These are phyloP conservation scores for Pentamera pediparva DNA, from an alignment of 53 echinoderm and acorn worm genomes.

Conservation along the genomic window DNA sequence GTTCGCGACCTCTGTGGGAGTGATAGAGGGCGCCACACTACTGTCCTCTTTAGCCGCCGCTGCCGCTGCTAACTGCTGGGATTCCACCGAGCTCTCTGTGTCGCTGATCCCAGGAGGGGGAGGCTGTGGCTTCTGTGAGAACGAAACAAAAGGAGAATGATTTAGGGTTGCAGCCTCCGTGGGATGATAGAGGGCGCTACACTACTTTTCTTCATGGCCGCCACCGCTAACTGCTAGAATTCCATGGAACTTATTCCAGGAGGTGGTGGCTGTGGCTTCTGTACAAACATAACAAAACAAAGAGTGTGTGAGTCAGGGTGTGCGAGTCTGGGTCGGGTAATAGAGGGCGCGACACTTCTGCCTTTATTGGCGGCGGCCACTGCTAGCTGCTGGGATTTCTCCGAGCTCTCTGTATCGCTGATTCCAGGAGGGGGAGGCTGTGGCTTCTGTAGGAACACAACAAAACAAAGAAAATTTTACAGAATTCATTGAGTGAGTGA, in stretches of 20 bases:
- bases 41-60: not conserved
- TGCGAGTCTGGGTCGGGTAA: too few species aligned
- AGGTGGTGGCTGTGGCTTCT: conserved; percentile 34
- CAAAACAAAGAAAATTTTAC: too few species aligned
- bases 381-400: conserved; percentile 11
- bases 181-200: too few species aligned
- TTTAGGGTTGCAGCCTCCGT: too few species aligned
- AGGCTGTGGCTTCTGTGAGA: conserved; percentile 35
- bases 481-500: too few species aligned
- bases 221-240: too few species aligned
- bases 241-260: conserved; percentile 45
- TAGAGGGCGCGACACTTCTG: too few species aligned
- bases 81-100: conserved; percentile 72
- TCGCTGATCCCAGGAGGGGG: conserved; percentile 41
- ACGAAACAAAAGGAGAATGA: too few species aligned
- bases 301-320: too few species aligned
- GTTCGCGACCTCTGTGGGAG: conserved; percentile 1
- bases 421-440: conserved; percentile 14
- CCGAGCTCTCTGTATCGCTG: conserved; percentile 93
- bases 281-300: not conserved
- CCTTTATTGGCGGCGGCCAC: conserved; percentile 14
- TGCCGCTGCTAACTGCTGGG: not conserved
- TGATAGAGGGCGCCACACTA: conserved; percentile 30
- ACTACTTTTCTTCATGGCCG: too few species aligned
- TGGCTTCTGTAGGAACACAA: conserved; percentile 14